These are phyloP conservation scores for Craterocephalus amniculus DNA, from an alignment of 2,797 vertebrate species.

Conservation along the genomic window DNA sequence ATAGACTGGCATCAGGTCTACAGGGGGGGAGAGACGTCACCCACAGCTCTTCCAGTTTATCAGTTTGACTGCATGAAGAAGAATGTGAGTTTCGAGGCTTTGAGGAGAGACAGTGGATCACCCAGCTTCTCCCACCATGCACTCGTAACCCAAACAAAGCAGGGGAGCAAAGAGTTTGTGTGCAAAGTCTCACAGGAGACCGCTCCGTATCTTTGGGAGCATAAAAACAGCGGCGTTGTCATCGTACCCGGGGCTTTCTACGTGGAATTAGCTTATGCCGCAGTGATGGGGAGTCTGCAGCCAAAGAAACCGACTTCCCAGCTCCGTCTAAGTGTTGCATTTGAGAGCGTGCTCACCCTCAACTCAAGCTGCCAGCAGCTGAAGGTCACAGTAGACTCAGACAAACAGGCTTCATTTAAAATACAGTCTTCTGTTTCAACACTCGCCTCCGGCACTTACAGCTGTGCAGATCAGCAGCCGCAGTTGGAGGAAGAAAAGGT, in stretches of 20 bases:
- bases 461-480: slow-evolving; percentile 29
- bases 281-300: slow-evolving; percentile 75
- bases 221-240: slow-evolving; percentile 82
- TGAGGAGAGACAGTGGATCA: slow-evolving; percentile 70
- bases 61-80: slow-evolving; percentile 85
- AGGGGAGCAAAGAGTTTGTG: slow-evolving; percentile 62
- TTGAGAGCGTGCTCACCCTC: slow-evolving; percentile 83
- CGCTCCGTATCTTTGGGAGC: slow-evolving; percentile 83
- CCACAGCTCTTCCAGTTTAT: slow-evolving; percentile 82
- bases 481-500: slow-evolving; percentile 81
- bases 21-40: slow-evolving; percentile 76
- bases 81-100: slow-evolving; percentile 73
- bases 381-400: slow-evolving; percentile 74
- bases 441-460: slow-evolving; percentile 82
- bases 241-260: slow-evolving; percentile 87
- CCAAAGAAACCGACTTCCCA: slow-evolving; percentile 78
- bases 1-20: slow-evolving; percentile 82
- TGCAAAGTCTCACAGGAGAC: slow-evolving; percentile 77
- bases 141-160: slow-evolving; percentile 67
- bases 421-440: slow-evolving; percentile 78
- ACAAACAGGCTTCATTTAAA: slow-evolving; percentile 75
- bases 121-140: slow-evolving; percentile 63
- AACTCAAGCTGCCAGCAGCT: slow-evolving; percentile 74
- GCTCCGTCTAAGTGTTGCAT: slow-evolving; percentile 81
- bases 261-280: slow-evolving; percentile 85